Evolutionary conservation across 1,140 invertebrate species (phyloP), one percentile per base, ranked within the genome.

Genomic region (Pentalonia nigronervosa): DNA sequence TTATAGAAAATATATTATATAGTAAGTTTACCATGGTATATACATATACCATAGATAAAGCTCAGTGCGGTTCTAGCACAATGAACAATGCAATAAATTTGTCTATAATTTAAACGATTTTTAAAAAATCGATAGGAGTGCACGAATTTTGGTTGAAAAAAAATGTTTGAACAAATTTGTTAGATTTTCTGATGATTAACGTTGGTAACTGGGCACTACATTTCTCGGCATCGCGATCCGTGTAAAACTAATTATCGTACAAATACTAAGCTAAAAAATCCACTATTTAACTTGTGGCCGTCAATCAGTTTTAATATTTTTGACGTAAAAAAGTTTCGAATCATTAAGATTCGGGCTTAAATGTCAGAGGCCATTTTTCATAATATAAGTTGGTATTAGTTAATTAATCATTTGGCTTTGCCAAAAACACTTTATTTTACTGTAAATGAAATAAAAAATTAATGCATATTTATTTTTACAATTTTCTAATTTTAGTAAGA

Each of bases 311-410:
- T 41, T 21, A 90, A 90, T 41, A 56, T 90, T 56, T 2, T 56
- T 90, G 88, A 90, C 88, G 34, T 14, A 50, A 90, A 90, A 56
- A 90, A 90, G 88, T 90, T 90, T 90, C 34, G 34, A 90, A 90
- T 90, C 34, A 90, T 90, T 90, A 90, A 90, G 88, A 41, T 41
- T 56, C 50, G 21, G 21, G 50, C 34, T 88, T 50, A 88, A 88
- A 88, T 88, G 50, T 90, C 88, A 90, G 88, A 90, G 50, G 88
- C 88, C 21, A 90, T 56, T 56, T 56, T 90, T 90, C 21, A 90
- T 90, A 36, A 56, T 41, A 53, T 53, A 89, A 90, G 88, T 90
- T 56, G 34, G 88, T 90, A 90, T 90, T 56, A 41, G 88, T 90
- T 90, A 56, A 90, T 90, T 90, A 90, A 90, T 90, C 50, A 90